A percentile compares a stretch with the other conserved stretches of the same genome.
phyloP scores from a whole-genome alignment of 2,797 vertebrate species.

The Corythornis leucogaster region DNA sequence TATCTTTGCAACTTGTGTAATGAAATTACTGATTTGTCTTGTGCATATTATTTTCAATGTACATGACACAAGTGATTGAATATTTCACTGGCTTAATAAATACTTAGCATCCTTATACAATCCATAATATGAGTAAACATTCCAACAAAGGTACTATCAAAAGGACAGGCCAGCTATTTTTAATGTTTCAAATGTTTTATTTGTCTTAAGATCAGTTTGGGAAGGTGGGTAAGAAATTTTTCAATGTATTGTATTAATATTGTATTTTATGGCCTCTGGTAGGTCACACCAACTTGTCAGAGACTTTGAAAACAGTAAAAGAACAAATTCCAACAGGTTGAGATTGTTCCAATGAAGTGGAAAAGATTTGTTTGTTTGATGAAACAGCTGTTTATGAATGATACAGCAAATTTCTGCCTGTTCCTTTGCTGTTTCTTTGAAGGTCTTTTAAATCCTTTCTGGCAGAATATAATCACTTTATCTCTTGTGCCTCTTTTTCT shows the following conservation, averaged over 20 bases:
- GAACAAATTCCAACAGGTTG: conserved; percentile 10
- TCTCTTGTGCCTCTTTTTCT: neutral
- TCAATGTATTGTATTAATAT: neutral
- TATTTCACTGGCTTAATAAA: neutral
- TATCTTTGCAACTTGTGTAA: neutral
- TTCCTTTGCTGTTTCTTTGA: neutral
- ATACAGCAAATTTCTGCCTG: neutral
- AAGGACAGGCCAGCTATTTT: neutral
- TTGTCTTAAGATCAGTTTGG: neutral
- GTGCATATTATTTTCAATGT: neutral
- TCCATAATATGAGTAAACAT: neutral
- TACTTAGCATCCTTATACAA: neutral
- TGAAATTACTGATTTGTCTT: neutral
- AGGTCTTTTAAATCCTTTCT: neutral
- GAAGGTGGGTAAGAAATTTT: neutral
- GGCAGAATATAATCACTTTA: neutral
- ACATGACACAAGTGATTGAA: neutral
- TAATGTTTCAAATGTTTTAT: neutral
- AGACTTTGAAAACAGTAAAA: neutral
- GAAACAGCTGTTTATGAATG: conserved; percentile 15
- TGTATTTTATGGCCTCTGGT: neutral
- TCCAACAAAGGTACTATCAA: neutral
- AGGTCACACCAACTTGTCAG: neutral
- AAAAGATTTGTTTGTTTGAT: conserved; percentile 28
- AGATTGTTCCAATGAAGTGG: conserved; percentile 10